Base-by-base conservation (phyloP, 2,113 vertebrate genomes). In the Sialia sialis region DNA sequence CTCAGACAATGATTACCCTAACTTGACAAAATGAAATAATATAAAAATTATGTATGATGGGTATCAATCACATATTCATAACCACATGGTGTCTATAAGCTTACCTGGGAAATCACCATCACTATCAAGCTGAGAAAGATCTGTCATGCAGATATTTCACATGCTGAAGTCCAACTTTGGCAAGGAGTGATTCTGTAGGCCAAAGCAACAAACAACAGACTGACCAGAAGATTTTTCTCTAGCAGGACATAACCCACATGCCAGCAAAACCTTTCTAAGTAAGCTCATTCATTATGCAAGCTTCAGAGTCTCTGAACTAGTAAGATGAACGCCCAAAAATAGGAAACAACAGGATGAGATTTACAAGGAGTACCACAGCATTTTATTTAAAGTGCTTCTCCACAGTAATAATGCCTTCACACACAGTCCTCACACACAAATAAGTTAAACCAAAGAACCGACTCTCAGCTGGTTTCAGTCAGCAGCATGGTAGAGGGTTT, bases 401-500 rank as follows among this genome's bases (percentile, higher is more conserved):
- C 32, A 46, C 11, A 39, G 39, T 39, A 85, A 46, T 34, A 26
- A 34, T 16, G 32, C 27, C 46, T 38, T 76, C 21, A 36, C 11
- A 27, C 22, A 41, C 18, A 67, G 34, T 44, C 7, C 6, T 76
- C 21, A 43, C 11, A 22, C 17, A 41, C 18, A 70, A 34, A 75
- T 8, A 30, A 74, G 34, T 77, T 73, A 74, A 94, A 82, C 30
- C 13, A 58, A 68, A 49, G 41, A 92, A 58, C 10, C 2, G 7
- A 39, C 9, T 76, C 21, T 30, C 64, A 87, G 25, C 58, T 90
- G 70, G 36, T 92, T 93, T 86, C 68, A 90, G 52, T 80, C 79
- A 90, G 32, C 26, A 83, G 26, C 20, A 38, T 51, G 12, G 5
- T 70, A 52, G 36, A 90, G 5, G 11, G 23, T 81, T 92, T 66